phyloP scores from a whole-genome alignment of 2,113 vertebrate species.

The Zapornia atra region DNA sequence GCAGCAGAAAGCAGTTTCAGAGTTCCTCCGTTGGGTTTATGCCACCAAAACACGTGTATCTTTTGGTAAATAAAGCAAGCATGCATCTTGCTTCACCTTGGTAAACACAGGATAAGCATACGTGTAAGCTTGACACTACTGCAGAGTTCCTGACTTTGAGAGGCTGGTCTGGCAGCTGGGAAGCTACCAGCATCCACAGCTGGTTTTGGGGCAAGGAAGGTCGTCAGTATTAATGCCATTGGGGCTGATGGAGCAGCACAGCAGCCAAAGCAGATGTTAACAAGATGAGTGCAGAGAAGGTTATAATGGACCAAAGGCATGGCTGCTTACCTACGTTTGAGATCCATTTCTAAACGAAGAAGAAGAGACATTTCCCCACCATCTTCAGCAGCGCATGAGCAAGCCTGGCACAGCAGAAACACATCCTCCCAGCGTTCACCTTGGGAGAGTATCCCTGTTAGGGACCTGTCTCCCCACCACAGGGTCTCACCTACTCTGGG shows the following conservation, averaged over 20 bases:
- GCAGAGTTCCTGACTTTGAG: background rate
- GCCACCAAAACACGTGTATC: background rate
- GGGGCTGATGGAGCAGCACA: background rate
- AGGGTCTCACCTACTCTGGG: background rate
- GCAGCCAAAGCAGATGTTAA: too few relatives aligned
- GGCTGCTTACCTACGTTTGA: too few relatives aligned
- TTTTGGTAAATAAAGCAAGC: background rate
- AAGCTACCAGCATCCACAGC: background rate
- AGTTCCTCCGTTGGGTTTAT: background rate
- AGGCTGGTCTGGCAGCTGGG: background rate
- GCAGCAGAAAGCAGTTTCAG: background rate
- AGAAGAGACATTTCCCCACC: rapidly evolving
- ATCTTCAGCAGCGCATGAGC: background rate
- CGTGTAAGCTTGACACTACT: background rate
- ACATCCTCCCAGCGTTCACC: rapidly evolving
- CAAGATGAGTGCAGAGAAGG: background rate
- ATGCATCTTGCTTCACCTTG: background rate
- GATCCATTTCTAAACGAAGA: background rate
- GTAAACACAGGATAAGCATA: background rate
- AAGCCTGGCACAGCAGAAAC: background rate
- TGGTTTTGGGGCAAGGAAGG: background rate
- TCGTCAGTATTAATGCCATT: too few relatives aligned
- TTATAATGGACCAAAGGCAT: background rate
- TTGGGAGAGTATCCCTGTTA: rapidly evolving
- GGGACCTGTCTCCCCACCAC: background rate